These are phyloP conservation scores for Diarsia brunnea DNA, from an alignment of 2,888 invertebrate species.

Conservation along the genomic window DNA sequence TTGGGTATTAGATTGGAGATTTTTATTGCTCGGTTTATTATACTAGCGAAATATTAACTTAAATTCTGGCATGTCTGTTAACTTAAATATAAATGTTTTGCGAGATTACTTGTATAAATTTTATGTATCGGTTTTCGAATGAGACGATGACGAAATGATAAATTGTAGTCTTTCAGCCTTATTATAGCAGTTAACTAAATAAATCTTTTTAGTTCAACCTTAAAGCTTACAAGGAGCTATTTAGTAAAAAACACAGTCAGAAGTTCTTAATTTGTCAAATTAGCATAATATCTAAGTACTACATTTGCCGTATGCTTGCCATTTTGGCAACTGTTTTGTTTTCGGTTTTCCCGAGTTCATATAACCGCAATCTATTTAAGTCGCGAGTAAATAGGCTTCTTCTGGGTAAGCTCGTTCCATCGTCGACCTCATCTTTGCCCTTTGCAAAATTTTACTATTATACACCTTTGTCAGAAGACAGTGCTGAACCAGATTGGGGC, in stretches of 20 bases:
- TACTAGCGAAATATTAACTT: constrained; percentile 41
- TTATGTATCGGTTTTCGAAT: not conserved
- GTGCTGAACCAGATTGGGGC: constrained; percentile 89
- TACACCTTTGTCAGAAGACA: constrained; percentile 80
- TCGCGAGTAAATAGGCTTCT: no score
- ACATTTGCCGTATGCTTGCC: not conserved
- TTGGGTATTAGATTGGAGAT: constrained; percentile 60
- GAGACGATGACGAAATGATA: not conserved
- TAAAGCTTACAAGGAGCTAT: not conserved
- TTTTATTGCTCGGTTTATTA: constrained; percentile 54
- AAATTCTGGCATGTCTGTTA: constrained; percentile 19
- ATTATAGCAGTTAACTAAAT: not conserved
- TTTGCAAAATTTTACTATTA: not conserved
- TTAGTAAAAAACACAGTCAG: not conserved
- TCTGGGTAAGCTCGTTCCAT: no score
- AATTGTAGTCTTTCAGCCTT: not conserved
- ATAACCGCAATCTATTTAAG: no score
- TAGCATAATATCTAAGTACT: not conserved
- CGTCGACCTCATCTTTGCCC: no score
- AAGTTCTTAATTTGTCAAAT: not conserved
- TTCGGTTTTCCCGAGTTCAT: no score
- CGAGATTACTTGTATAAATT: not conserved
- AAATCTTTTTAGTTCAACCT: not conserved
- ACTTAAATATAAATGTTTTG: constrained; percentile 33
- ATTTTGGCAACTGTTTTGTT: not conserved